Conservation (phyloP, 2,113 vertebrate species). For the Ophthalmolycus amberensis region DNA sequence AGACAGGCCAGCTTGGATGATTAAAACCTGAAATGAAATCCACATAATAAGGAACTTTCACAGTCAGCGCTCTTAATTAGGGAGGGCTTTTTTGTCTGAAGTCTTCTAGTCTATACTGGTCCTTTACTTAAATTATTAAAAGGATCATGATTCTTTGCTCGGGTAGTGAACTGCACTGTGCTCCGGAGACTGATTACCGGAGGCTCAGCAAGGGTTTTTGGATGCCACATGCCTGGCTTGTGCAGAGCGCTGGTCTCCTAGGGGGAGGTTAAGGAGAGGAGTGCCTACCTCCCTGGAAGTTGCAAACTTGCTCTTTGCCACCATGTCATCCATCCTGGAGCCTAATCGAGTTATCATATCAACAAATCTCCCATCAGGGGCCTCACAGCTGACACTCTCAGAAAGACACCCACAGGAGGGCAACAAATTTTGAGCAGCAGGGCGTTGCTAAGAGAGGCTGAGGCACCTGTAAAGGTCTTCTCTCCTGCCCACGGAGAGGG, state of each 20-base stretch:
- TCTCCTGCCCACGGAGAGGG: conserved; percentile 81
- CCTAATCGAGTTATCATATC: conserved; percentile 94
- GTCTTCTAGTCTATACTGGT: conserved; percentile 35
- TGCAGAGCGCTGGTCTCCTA: conserved; percentile 72
- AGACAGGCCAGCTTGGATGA: conserved; percentile 33
- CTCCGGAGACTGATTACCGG: conserved; percentile 59
- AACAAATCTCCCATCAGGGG: conserved; percentile 82
- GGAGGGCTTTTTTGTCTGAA: conserved; percentile 60
- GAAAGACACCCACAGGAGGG: conserved; percentile 86
- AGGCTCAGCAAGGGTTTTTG: conserved; percentile 59
- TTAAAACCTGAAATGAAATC: conserved; percentile 68
- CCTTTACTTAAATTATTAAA: conserved; percentile 63
- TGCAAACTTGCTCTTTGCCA: conserved; percentile 75
- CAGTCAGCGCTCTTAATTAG: conserved; percentile 72
- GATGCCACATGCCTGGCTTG: conserved; percentile 73
- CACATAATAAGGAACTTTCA: conserved; percentile 67
- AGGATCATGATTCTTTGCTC: conserved; percentile 59
- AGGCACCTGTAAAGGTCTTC: conserved; percentile 84
- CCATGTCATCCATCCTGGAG: conserved; percentile 82
- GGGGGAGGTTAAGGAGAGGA: conserved; percentile 85
- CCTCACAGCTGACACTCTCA: conserved; percentile 81
- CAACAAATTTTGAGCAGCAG: conserved; percentile 95
- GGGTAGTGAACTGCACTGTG: conserved; percentile 53
- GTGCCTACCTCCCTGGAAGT: conserved; percentile 80
- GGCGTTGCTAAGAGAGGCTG: conserved; percentile 84